These are phyloP conservation scores for Drosophila sturtevanti DNA, from an alignment of 1,140 invertebrate species.

Conservation along the genomic window DNA sequence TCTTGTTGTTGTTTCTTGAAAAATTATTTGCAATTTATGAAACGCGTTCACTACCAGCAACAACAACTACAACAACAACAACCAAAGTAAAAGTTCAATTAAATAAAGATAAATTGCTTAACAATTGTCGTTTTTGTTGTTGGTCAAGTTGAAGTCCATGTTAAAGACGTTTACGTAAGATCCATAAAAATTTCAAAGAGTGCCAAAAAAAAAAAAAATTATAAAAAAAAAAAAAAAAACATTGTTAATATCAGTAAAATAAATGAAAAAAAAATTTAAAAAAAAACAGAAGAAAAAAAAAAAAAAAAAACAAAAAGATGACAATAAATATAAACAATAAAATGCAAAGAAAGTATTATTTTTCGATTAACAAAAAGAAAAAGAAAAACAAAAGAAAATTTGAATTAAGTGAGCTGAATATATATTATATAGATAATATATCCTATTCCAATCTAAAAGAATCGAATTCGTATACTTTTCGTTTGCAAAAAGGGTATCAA, in stretches of 20 bases:
- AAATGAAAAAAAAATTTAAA: slow-evolving; percentile 29
- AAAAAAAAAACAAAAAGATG: slow-evolving; percentile 11
- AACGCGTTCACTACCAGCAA: slow-evolving; percentile 56
- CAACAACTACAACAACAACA: slow-evolving; percentile 30
- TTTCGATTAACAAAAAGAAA: not conserved
- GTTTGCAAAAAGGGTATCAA: too few relatives aligned
- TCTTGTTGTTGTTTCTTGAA: slow-evolving; percentile 58
- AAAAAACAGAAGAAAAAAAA: slow-evolving; percentile 13
- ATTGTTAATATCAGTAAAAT: slow-evolving; percentile 13
- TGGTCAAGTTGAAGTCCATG: slow-evolving; percentile 23
- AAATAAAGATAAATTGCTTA: slow-evolving; percentile 81
- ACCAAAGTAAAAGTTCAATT: slow-evolving; percentile 79
- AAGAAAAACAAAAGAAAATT: too few relatives aligned
- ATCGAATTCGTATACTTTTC: too few relatives aligned
- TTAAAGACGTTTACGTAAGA: slow-evolving; percentile 13
- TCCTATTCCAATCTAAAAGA: too few relatives aligned
- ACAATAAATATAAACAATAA: slow-evolving; percentile 31
- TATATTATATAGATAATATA: too few relatives aligned
- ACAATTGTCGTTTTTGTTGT: slow-evolving; percentile 61
- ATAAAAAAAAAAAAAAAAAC: slow-evolving; percentile 11
- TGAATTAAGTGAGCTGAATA: too few relatives aligned
- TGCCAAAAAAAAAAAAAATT: slow-evolving; percentile 14
- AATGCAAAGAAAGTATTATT: not conserved
- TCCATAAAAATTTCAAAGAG: slow-evolving; percentile 11
- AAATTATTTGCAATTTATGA: slow-evolving; percentile 80